A percentile compares a stretch with the other conserved stretches of the same genome.
These are phyloP conservation scores for Drosophila cardini DNA, from an alignment of 1,140 invertebrate genomes.

Conservation along the genomic window DNA sequence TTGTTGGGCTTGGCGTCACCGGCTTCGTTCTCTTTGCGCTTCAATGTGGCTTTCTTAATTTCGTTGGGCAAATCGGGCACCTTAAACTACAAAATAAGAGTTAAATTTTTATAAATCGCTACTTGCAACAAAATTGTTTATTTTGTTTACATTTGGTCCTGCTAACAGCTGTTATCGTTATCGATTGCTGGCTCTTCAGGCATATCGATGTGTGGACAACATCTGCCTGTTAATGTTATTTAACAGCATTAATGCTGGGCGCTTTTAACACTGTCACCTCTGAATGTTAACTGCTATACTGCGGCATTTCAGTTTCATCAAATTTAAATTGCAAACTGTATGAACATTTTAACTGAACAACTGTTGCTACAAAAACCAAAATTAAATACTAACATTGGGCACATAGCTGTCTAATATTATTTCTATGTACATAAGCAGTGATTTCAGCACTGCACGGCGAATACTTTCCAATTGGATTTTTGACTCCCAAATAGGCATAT, in stretches of 20 bases:
- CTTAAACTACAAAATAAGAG: slow-evolving; percentile 61
- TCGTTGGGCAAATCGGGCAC: slow-evolving; percentile 76
- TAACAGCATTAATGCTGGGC: slow-evolving; percentile 17
- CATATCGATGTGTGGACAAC: slow-evolving; percentile 8
- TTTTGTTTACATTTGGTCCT: slow-evolving; percentile 1
- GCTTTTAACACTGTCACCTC: slow-evolving; percentile 23
- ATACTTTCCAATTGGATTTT: slow-evolving; percentile 21
- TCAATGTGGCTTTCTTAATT: slow-evolving; percentile 71
- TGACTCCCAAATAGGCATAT: neutral
- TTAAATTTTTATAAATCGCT: neutral
- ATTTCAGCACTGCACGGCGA: neutral
- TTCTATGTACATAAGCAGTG: neutral
- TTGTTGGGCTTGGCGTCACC: slow-evolving; percentile 66
- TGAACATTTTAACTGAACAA: neutral
- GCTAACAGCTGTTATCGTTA: slow-evolving; percentile 1
- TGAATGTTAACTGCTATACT: slow-evolving; percentile 24
- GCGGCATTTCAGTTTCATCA: slow-evolving; percentile 25
- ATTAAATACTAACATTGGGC: neutral
- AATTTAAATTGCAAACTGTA: slow-evolving; percentile 29
- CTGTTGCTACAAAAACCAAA: neutral
- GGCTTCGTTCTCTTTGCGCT: slow-evolving; percentile 70
- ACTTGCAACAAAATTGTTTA: neutral
- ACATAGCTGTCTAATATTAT: neutral
- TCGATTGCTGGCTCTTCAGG: slow-evolving; percentile 6
- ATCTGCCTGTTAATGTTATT: slow-evolving; percentile 25